Conservation (phyloP, 30 jellyfish, hydroid and myxozoan species). For the Nemopilema nomurai region DNA sequence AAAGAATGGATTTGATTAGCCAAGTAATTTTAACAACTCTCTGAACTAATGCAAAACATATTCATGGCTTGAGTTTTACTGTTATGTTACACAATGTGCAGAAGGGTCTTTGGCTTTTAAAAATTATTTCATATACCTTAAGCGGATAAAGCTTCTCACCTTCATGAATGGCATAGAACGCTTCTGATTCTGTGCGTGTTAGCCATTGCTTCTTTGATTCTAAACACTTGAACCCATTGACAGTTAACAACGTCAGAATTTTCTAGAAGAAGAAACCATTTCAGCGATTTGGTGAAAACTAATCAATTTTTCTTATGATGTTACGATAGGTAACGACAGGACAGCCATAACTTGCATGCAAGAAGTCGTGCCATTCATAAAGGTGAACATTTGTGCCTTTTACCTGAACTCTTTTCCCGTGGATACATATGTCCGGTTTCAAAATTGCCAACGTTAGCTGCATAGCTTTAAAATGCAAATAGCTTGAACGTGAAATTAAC, state of each 20-base stretch:
- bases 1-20: too few species aligned
- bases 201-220: constrained; percentile 41
- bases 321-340: too few species aligned
- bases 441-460: constrained; percentile 67
- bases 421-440: constrained; percentile 67
- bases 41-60: too few species aligned
- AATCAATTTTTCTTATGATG: too few species aligned
- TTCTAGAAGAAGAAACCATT: not conserved
- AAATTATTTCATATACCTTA: not conserved
- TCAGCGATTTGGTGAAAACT: not conserved
- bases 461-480: constrained; percentile 16
- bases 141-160: constrained; percentile 7
- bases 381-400: too few species aligned
- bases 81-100: too few species aligned
- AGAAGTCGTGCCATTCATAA: too few species aligned
- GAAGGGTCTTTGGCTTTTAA: too few species aligned
- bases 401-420: constrained; percentile 49
- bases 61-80: too few species aligned
- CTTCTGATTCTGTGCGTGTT: constrained; percentile 22
- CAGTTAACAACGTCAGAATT: constrained; percentile 7
- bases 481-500: not conserved
- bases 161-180: constrained; percentile 47
- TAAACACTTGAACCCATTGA: constrained; percentile 39
- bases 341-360: too few species aligned
- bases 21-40: too few species aligned